Evolutionary conservation across 2,888 invertebrate genomes (phyloP).

Genomic region (Cremastinae sp.): DNA sequence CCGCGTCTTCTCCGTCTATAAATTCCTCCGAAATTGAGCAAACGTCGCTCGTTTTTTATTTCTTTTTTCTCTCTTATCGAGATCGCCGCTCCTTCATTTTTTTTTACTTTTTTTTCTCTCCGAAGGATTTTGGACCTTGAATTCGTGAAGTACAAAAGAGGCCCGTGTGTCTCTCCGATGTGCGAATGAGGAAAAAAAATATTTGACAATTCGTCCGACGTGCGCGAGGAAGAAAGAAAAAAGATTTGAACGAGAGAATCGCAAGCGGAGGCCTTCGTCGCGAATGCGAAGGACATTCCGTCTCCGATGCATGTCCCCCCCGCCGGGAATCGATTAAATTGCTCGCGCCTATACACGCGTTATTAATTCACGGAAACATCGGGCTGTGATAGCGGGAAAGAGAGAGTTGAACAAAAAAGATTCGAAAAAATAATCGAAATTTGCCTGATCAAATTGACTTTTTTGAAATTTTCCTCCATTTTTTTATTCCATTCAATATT

Average conservation of each 20-base stretch:
- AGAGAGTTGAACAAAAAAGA: no score
- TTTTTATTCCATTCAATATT: no score
- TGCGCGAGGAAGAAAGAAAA: neutral
- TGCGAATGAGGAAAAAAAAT: constrained; percentile 12
- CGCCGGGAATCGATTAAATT: constrained; percentile 31
- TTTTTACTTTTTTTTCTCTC: neutral
- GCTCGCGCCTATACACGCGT: constrained; percentile 27
- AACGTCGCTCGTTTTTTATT: neutral
- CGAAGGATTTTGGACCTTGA: constrained; percentile 36
- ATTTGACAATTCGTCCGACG: constrained; percentile 32
- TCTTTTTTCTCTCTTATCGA: neutral
- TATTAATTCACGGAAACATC: constrained; percentile 23
- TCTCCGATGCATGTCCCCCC: constrained; percentile 26
- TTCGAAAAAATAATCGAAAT: no score
- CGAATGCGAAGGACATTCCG: constrained; percentile 32
- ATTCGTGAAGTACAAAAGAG: constrained; percentile 33
- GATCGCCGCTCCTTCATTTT: neutral
- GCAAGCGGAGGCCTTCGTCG: constrained; percentile 12
- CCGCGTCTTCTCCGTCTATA: no score
- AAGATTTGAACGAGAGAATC: constrained; percentile 4
- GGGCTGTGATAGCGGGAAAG: no score
- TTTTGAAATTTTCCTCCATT: no score
- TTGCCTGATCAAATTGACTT: no score
- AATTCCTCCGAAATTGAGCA: no score
- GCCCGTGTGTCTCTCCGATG: neutral